Evolutionary conservation across 2,113 vertebrate genomes (phyloP).

Genomic region (Dicrurus megarhynchus): DNA sequence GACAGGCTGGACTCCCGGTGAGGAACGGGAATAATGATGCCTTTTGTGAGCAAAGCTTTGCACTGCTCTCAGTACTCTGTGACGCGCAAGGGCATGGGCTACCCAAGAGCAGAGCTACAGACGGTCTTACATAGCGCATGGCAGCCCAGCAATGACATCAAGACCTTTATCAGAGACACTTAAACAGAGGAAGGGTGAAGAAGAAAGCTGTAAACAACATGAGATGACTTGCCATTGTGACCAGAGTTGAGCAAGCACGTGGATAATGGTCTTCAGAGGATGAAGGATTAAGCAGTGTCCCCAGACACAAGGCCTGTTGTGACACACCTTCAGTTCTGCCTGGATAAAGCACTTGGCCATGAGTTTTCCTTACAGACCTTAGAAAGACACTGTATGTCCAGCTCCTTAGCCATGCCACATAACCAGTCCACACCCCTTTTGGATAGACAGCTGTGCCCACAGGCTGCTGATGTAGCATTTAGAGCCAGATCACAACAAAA

Average conservation of each 20-base stretch:
- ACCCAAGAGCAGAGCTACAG: neutral
- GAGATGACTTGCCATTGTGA: neutral
- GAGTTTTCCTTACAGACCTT: neutral
- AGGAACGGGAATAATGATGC: accelerated
- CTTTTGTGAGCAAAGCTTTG: neutral
- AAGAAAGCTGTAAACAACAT: neutral
- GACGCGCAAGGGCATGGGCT: neutral
- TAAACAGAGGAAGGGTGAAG: neutral
- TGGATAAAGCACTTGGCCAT: neutral
- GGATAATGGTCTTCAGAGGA: neutral
- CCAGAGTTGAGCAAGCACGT: neutral
- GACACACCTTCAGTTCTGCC: neutral
- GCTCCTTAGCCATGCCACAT: accelerated
- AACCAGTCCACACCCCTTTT: neutral
- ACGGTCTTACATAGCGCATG: accelerated
- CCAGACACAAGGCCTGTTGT: neutral
- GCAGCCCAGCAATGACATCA: neutral
- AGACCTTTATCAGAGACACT: neutral
- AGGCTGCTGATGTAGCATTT: neutral
- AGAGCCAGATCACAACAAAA: neutral
- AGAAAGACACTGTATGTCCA: neutral
- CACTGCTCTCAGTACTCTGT: accelerated
- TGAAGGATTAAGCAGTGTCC: neutral
- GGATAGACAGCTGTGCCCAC: neutral
- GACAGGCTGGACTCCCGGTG: neutral